Base-by-base conservation (phyloP, 2,113 vertebrate genomes). In the Sturnus vulgaris region DNA sequence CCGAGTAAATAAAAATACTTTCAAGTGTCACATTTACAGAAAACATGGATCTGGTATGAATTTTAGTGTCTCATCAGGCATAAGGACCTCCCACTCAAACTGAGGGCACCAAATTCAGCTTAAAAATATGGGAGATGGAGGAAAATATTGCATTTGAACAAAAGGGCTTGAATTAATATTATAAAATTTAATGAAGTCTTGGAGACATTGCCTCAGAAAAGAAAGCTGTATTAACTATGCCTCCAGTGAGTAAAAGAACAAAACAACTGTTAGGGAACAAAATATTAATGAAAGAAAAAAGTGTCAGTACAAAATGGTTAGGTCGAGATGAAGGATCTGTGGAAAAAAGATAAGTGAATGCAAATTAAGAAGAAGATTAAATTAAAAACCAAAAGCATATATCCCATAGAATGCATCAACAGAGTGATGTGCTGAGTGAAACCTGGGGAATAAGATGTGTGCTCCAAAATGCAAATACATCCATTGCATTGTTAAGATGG, bases 271-370 rank as follows among this genome's bases (percentile, higher is more conserved):
- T 92, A 84, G 73, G 79, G 83, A 94, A 88, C 90, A 91, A 96
- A 94, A 83, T 85, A 86, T 63, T 97, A 91, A 94, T 87, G 88
- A 94, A 87, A 91, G 79, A 86, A 95, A 66, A 76, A 89, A 86
- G 60, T 82, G 69, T 91, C 85, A 76, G 46, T 92, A 88, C 86
- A 88, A 86, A 92, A 88, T 42, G 55, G 59, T 94, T 96, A 84
- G 53, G 55, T 84, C 86, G 80, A 90, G 91, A 94, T 88, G 81
- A 90, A 94, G 93, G 79, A 92, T 95, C 86, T 93, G 68, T 79
- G 46, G 52, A 76, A 93, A 92, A 94, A 93, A 94, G 92, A 92
- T 94, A 96, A 94, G 82, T 93, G 71, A 92, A 92, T 91, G 86
- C 89, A 94, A 93, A 95, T 97, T 91, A 85, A 79, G 86, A 92